Base-by-base conservation (phyloP, 2,888 invertebrate species). In the Erebia ligea region DNA sequence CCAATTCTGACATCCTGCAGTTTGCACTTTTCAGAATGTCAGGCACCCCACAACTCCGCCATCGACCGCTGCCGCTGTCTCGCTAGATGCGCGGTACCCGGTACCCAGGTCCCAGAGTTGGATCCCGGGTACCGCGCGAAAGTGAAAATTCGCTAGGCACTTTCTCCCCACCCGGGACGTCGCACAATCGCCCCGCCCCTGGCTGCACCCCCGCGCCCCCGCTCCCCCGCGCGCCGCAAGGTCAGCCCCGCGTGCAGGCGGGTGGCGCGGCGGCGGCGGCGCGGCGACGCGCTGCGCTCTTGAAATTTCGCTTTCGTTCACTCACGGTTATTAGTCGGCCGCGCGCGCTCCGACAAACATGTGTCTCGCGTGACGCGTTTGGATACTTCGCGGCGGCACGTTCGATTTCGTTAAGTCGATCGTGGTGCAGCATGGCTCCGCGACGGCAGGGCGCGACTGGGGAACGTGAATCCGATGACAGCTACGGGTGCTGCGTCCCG, bases 401-500 rank as follows among this genome's bases (percentile, higher is more conserved):
- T 89, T 91, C 89, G 89, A 84, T 90, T 91, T 92, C 93, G 89
- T 87, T 90, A 79, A 79, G 80, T 82, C 78, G 85, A 83, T 81
- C 86, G 88, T 82, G 88, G 85, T 84, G 87, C 82, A 88, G 83
- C 80, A 93, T 93, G 93, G 93, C 93, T 80, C 94, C 93, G 80
- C 91, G 94, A 76, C 88, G 94, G 79, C 93, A 93, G 81, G 92
- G 92, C 85, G 88, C 91, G 75, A 89, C 91, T 81, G 93, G 92
- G 79, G 92, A 91, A 78, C 90, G 90, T 73, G 92, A 90, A 76
- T 84, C 88, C 73, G 93, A 94, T 79, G 91, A 94, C 81, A 89
- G 92, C 81, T 92, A 94, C 76, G 95, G 95, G 77, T 98, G 98
- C 94, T 97, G 97, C 93, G 96, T 97, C 67, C 98, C 98, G 71